Percentiles rank a stretch among this genome's conserved stretches.
phyloP scores from a whole-genome alignment of 2,797 vertebrate species.

The Tolypeutes matacus region DNA sequence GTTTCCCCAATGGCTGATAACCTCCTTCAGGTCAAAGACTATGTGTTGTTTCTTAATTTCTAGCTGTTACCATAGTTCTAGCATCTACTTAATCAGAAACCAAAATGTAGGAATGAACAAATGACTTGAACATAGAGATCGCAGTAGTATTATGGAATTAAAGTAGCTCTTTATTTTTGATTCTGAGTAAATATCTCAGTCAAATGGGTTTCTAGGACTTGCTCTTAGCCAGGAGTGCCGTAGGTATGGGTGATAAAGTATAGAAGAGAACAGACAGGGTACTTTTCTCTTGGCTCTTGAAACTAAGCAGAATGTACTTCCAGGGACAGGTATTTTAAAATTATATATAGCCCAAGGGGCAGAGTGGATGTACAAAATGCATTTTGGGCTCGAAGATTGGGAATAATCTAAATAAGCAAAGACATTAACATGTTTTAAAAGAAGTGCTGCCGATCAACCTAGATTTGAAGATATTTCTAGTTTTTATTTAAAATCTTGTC shows the following conservation, averaged over 20 bases:
- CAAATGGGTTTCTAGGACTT: background rate
- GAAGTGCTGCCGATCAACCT: background rate
- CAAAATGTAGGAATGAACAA: background rate
- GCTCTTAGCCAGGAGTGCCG: background rate
- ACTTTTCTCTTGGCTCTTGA: background rate
- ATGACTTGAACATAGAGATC: background rate
- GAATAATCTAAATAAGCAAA: background rate
- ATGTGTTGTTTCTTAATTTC: background rate
- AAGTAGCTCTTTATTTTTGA: background rate
- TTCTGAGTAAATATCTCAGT: background rate
- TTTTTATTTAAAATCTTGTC: conserved; percentile 7
- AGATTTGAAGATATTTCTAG: conserved; percentile 15
- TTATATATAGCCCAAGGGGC: background rate
- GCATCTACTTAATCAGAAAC: background rate
- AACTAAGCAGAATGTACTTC: background rate
- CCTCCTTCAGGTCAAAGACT: background rate
- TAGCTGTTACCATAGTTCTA: background rate
- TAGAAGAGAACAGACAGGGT: background rate
- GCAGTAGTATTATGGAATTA: background rate
- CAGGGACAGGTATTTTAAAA: background rate
- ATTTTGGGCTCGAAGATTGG: background rate
- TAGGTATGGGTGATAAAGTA: background rate
- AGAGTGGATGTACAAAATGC: background rate
- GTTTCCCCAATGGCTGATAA: background rate
- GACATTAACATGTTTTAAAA: background rate